Percentiles rank a stretch among this genome's conserved stretches.
These are phyloP conservation scores for Heliconius cydno DNA, from an alignment of 2,888 invertebrate genomes.

Conservation along the genomic window DNA sequence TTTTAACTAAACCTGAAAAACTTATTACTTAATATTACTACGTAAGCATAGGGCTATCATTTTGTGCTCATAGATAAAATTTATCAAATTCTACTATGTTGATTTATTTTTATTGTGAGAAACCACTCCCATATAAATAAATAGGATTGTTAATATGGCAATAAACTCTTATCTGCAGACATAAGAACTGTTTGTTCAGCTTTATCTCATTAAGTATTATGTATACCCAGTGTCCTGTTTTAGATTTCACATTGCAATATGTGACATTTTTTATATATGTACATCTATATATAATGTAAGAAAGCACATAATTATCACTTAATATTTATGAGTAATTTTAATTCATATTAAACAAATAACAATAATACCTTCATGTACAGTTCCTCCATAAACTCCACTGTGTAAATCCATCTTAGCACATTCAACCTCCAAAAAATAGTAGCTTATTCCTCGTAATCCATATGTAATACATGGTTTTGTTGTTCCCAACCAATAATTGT, in stretches of 20 bases:
- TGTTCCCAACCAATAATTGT: constrained; percentile 99
- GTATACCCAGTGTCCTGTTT: background rate
- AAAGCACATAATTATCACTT: background rate
- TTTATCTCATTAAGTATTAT: constrained; percentile 4
- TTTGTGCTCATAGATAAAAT: background rate
- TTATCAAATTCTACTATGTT: background rate
- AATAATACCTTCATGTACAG: constrained; percentile 87
- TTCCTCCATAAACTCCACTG: constrained; percentile 97
- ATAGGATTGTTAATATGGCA: background rate
- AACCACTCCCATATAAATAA: background rate
- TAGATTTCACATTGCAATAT: background rate
- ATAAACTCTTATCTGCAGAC: constrained; percentile 20
- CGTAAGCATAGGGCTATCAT: background rate
- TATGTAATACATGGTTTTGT: constrained; percentile 99
- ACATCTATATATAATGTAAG: background rate
- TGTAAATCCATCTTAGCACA: constrained; percentile 97
- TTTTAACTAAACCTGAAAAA: background rate
- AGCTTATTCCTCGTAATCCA: constrained; percentile 96
- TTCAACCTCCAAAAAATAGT: constrained; percentile 94
- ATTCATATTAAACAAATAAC: background rate
- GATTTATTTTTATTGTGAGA: background rate
- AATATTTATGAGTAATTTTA: background rate
- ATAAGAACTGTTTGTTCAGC: constrained; percentile 7
- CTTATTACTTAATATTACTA: background rate
- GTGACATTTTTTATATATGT: background rate